Evolutionary conservation across 2,888 invertebrate genomes (phyloP).

Genomic region (Sesia bembeciformis): DNA sequence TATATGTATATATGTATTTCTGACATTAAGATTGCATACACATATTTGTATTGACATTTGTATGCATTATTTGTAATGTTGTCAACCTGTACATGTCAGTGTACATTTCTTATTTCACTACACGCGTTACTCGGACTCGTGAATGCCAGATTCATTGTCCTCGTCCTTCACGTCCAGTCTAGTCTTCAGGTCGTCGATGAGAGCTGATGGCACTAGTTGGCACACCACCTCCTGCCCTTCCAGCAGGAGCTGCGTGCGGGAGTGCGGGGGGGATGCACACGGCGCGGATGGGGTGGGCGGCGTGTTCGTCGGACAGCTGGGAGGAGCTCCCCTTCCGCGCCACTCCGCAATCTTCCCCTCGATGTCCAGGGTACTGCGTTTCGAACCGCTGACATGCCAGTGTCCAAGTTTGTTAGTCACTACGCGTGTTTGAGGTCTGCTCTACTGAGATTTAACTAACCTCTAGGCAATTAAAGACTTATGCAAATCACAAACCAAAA

Average conservation of each 20-base stretch:
- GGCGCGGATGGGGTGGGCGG: conserved; percentile 7
- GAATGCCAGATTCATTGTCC: conserved; percentile 64
- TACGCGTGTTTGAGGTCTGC: not conserved
- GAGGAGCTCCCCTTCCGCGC: conserved; percentile 39
- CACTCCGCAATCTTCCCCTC: conserved; percentile 68
- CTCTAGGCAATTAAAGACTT: too few relatives aligned
- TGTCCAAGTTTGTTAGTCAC: not conserved
- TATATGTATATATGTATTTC: too few relatives aligned
- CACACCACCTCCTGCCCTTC: conserved; percentile 51
- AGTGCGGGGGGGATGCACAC: conserved; percentile 12
- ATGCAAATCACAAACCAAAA: too few relatives aligned
- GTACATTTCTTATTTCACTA: too few relatives aligned
- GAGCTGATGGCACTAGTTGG: conserved; percentile 41
- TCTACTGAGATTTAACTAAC: too few relatives aligned
- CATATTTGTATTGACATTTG: too few relatives aligned
- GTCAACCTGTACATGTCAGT: too few relatives aligned
- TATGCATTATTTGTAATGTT: too few relatives aligned
- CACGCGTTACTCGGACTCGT: conserved; percentile 53
- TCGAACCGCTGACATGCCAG: conserved; percentile 43
- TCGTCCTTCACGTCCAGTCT: conserved; percentile 62
- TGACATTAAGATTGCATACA: too few relatives aligned
- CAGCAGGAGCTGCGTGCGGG: conserved; percentile 37
- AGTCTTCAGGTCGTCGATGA: conserved; percentile 59
- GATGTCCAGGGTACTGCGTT: conserved; percentile 69
- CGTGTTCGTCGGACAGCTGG: conserved; percentile 4